Percentiles rank a stretch among this genome's conserved stretches.
These are phyloP conservation scores for Lepidothrix coronata DNA, from an alignment of 2,113 vertebrate genomes.

Conservation along the genomic window DNA sequence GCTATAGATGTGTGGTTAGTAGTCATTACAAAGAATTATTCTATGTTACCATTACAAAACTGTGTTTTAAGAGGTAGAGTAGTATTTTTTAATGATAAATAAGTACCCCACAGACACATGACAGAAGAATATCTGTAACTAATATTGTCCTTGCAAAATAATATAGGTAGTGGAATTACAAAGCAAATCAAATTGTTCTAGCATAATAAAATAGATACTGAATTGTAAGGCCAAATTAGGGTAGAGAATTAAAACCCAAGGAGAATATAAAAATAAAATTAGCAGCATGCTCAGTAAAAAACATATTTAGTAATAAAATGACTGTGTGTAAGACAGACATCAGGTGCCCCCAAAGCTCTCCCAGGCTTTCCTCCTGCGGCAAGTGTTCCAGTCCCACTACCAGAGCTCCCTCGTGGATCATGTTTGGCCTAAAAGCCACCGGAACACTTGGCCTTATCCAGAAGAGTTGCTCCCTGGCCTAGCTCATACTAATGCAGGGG, in stretches of 20 bases:
- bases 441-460: neutral
- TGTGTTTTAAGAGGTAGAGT: neutral
- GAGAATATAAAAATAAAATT: neutral
- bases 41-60: neutral
- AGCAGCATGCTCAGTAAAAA: neutral
- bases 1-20: neutral
- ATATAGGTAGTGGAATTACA: neutral
- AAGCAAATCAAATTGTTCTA: neutral
- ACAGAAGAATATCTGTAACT: neutral
- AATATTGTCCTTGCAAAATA: neutral
- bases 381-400: neutral
- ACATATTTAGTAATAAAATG: neutral
- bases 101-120: neutral
- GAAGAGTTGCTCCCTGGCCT: neutral
- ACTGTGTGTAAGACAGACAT: neutral
- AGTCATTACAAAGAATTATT: neutral
- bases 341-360: neutral
- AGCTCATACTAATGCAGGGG: neutral
- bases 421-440: neutral
- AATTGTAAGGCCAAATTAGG: neutral
- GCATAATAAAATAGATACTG: neutral
- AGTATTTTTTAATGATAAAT: neutral
- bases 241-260: neutral
- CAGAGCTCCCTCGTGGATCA: neutral
- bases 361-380: neutral